A percentile compares a stretch with the other conserved stretches of the same genome.
Evolutionary conservation across 1,140 invertebrate genomes (phyloP).

Genomic region (Temnothorax curvispinosus): DNA sequence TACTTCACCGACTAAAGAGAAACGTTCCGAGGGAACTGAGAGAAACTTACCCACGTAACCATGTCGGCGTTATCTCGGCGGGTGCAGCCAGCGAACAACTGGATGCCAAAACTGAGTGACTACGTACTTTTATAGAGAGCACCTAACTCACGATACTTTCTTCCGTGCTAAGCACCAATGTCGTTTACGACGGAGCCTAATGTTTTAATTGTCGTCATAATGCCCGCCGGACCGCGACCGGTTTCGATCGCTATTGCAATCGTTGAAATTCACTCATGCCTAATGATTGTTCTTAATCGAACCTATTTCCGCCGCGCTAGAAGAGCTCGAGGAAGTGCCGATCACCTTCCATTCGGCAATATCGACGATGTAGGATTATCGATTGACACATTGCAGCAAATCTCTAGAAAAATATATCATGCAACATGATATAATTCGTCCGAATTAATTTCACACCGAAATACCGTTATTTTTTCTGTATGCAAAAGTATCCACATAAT

Average conservation of each 20-base stretch:
- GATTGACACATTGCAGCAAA: background rate
- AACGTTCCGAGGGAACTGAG: background rate
- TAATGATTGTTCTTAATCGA: background rate
- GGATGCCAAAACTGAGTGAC: conserved; percentile 72
- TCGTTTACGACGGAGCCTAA: conserved; percentile 80
- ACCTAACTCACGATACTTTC: conserved; percentile 74
- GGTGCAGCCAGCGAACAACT: conserved; percentile 77
- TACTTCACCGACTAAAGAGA: background rate
- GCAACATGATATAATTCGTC: background rate
- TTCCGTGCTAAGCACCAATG: conserved; percentile 80
- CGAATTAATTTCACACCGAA: background rate
- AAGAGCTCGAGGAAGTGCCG: conserved; percentile 25
- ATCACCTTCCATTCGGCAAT: background rate
- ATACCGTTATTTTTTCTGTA: background rate
- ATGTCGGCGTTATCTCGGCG: conserved; percentile 76
- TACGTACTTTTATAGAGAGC: conserved; percentile 81
- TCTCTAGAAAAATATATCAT: background rate
- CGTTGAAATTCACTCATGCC: conserved; percentile 31
- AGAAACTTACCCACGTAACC: conserved; percentile 81
- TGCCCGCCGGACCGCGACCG: conserved; percentile 76
- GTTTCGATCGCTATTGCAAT: conserved; percentile 13
- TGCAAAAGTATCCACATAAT: conserved; percentile 19
- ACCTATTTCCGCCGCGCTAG: conserved; percentile 13
- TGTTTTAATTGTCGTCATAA: conserved; percentile 83
- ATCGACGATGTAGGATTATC: background rate